Base-by-base conservation (phyloP, 2,113 vertebrate species). In the Emydura subglobosa region DNA sequence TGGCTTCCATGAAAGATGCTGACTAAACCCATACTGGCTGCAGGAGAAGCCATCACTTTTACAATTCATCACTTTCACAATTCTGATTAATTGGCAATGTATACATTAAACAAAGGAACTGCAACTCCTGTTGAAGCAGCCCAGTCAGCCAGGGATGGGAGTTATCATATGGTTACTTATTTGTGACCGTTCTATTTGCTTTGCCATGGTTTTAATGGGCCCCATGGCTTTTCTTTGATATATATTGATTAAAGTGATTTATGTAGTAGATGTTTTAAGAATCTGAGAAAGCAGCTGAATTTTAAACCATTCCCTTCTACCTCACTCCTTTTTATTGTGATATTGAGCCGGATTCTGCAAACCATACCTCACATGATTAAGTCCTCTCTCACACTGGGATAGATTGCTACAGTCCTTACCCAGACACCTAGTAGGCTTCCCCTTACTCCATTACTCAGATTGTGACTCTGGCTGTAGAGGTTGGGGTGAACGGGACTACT, bases 241-340 rank as follows among this genome's bases (percentile, higher is more conserved):
- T 2, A 6, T 2, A 44, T 0, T 6, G 68, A 34, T 0, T 17
- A 53, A 74, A 83, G 50, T 21, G 2, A 44, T 1, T 7, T 2
- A 9, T 47, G 76, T 47, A 11, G 16, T 47, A 9, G 0, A 0
- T 4, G 4, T 29, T 25, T 81, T 14, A 6, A 72, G 47, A 50
- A 81, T 24, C 19, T 5, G 0, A 5, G 25, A 51, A 51, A 79
- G 74, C 5, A 4, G 1, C 50, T 72, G n/a, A n/a, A 39, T 65
- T 92, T 85, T 9, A 57, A 82, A n/a, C 16, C 3, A 0, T 22
- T 57, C 34, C 86, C 91, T 53, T 83, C 51, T 9, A 31, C 10
- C 22, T 13, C 65, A 53, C 55, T 27, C 11, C 5, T n/a, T 78
- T 31, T 42, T 47, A 53, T 12, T 31, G 80, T 3, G 34, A 5